These are phyloP conservation scores for Pseudachorutes palmiensis DNA, from an alignment of 1,140 invertebrate genomes.

Conservation along the genomic window DNA sequence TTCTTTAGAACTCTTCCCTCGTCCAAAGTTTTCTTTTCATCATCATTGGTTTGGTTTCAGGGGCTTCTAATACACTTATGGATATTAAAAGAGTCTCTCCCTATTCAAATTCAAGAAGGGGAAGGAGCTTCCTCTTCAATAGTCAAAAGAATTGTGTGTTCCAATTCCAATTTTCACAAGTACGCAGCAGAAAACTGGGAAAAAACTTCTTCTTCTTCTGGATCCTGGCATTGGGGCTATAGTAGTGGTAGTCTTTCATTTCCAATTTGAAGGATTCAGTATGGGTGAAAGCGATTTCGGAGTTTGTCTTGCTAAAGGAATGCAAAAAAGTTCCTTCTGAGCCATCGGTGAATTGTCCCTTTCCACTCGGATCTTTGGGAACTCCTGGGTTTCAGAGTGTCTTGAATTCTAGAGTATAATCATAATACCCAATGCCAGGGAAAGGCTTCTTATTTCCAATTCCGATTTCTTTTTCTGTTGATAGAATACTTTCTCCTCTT, in stretches of 20 bases:
- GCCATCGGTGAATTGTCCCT: too few relatives aligned
- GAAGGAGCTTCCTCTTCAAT: not conserved
- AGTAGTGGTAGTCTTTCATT: not conserved
- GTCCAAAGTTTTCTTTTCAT: not conserved
- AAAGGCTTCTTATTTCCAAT: constrained; percentile 4
- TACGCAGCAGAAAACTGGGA: too few relatives aligned
- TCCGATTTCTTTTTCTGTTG: not conserved
- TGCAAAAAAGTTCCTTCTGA: too few relatives aligned
- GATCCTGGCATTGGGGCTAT: too few relatives aligned
- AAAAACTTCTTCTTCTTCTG: too few relatives aligned
- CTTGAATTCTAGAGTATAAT: too few relatives aligned
- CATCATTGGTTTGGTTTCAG: not conserved
- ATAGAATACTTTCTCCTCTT: not conserved
- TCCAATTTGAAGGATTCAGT: not conserved
- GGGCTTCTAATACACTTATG: constrained; percentile 7
- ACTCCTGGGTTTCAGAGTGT: too few relatives aligned
- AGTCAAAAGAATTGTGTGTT: constrained; percentile 9
- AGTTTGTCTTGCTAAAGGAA: too few relatives aligned
- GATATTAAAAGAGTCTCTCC: constrained; percentile 5
- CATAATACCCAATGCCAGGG: too few relatives aligned
- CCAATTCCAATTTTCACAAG: constrained; percentile 8
- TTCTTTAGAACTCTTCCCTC: constrained; percentile 2
- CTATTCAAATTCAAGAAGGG: constrained; percentile 7
- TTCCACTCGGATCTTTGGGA: too few relatives aligned
- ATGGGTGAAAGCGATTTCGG: not conserved